A percentile compares a stretch with the other conserved stretches of the same genome.
Conservation (phyloP, 2,888 invertebrate species). For the Charanyca ferruginea region DNA sequence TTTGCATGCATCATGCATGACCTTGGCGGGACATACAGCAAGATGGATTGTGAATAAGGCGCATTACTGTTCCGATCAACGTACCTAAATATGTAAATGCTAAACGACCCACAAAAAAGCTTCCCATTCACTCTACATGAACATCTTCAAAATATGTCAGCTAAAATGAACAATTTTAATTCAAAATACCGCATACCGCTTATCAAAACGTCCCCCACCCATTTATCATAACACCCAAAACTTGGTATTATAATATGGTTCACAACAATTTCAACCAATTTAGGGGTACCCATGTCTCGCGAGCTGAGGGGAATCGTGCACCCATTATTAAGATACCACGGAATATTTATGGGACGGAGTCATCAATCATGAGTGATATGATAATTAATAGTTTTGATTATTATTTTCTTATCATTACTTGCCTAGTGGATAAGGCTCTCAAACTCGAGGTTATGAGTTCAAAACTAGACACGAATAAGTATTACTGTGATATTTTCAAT, state of each 20-base stretch:
- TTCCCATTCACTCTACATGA: conserved; percentile 5
- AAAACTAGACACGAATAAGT: too few species aligned
- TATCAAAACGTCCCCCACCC: conserved; percentile 60
- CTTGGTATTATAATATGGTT: conserved; percentile 72
- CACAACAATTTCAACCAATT: conserved; percentile 78
- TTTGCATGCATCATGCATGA: too few species aligned
- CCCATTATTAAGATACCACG: conserved; percentile 45
- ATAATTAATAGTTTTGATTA: conserved; percentile 19
- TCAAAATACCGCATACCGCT: conserved; percentile 57
- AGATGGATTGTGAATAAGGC: too few species aligned
- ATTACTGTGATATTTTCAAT: too few species aligned
- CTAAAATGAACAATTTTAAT: conserved; percentile 68
- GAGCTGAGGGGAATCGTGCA: conserved; percentile 47
- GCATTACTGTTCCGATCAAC: too few species aligned
- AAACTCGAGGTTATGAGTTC: too few species aligned
- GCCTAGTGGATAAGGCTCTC: too few species aligned
- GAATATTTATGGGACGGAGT: conserved; percentile 25
- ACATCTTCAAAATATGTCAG: conserved; percentile 63
- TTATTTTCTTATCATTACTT: not conserved
- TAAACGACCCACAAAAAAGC: not conserved
- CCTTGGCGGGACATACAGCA: too few species aligned
- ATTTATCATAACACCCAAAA: conserved; percentile 71
- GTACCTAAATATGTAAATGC: not conserved
- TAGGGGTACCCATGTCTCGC: conserved; percentile 64
- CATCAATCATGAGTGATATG: conserved; percentile 40